phyloP scores from a whole-genome alignment of 2,797 vertebrate species.

The Melanogrammus aeglefinus region DNA sequence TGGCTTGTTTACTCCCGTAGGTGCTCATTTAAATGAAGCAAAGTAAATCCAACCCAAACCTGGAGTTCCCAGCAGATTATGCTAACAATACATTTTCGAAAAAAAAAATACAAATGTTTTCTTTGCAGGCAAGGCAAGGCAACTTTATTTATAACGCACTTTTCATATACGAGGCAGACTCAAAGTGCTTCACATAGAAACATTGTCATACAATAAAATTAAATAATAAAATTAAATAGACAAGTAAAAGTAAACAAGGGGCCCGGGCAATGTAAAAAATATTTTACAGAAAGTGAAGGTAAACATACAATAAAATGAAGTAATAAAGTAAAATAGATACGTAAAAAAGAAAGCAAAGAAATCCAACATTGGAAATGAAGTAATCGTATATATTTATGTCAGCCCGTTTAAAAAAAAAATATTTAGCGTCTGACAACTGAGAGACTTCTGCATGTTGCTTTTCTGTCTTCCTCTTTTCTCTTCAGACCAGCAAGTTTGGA shows the following conservation, averaged over 20 bases:
- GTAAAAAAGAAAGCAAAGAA: too few relatives aligned
- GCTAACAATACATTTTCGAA: background rate
- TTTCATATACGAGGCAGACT: too few relatives aligned
- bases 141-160: too few relatives aligned
- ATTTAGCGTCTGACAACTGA: background rate
- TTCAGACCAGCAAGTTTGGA: conserved; percentile 80
- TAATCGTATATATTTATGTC: background rate
- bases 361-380: background rate
- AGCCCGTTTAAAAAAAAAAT: too few relatives aligned
- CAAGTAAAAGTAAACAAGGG: too few relatives aligned
- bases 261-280: too few relatives aligned
- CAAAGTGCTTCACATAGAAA: too few relatives aligned
- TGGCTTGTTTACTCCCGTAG: background rate
- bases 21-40: background rate
- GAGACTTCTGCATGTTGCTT: background rate
- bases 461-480: background rate
- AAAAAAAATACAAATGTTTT: background rate
- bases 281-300: too few relatives aligned
- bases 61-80: background rate
- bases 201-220: too few relatives aligned
- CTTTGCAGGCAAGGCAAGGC: background rate
- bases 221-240: too few relatives aligned
- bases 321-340: too few relatives aligned
- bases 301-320: too few relatives aligned
- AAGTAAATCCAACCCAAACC: background rate